Conservation (phyloP, 2,888 invertebrate species). For the Drosophila infuscata region DNA sequence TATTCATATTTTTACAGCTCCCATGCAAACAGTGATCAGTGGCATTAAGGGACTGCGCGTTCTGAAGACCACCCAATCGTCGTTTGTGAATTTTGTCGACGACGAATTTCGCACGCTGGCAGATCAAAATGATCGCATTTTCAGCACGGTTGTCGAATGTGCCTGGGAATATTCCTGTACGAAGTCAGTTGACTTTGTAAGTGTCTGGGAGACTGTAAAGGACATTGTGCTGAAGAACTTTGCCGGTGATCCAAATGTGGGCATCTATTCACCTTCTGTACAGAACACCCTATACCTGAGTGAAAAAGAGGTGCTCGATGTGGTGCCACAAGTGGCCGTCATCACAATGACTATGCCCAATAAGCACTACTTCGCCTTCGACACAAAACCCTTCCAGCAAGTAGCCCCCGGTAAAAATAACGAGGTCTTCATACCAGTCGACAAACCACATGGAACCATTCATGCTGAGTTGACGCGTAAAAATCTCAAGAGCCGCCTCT, state of each 20-base stretch:
- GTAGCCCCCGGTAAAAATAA: slow-evolving; percentile 88
- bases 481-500: slow-evolving; percentile 80
- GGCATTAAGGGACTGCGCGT: slow-evolving; percentile 90
- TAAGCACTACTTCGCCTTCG: slow-evolving; percentile 92
- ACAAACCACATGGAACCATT: slow-evolving; percentile 92
- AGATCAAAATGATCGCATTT: slow-evolving; percentile 90
- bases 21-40: slow-evolving; percentile 87
- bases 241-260: slow-evolving; percentile 90
- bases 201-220: slow-evolving; percentile 89
- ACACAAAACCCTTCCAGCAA: slow-evolving; percentile 90
- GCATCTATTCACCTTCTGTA: slow-evolving; percentile 91
- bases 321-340: slow-evolving; percentile 89
- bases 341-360: slow-evolving; percentile 93
- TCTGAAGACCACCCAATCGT: slow-evolving; percentile 92
- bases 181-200: slow-evolving; percentile 89
- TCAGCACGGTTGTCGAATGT: slow-evolving; percentile 90
- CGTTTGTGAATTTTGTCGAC: slow-evolving; percentile 91
- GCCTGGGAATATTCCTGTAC: slow-evolving; percentile 90
- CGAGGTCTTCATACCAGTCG: slow-evolving; percentile 91
- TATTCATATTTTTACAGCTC: slow-evolving; percentile 83
- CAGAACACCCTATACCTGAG: slow-evolving; percentile 92
- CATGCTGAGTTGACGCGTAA: slow-evolving; percentile 89
- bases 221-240: slow-evolving; percentile 90
- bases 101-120: slow-evolving; percentile 92
- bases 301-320: slow-evolving; percentile 89